A percentile compares a stretch with the other conserved stretches of the same genome.
phyloP scores from a whole-genome alignment of 2,797 vertebrate species.

The Sylvilagus floridanus region DNA sequence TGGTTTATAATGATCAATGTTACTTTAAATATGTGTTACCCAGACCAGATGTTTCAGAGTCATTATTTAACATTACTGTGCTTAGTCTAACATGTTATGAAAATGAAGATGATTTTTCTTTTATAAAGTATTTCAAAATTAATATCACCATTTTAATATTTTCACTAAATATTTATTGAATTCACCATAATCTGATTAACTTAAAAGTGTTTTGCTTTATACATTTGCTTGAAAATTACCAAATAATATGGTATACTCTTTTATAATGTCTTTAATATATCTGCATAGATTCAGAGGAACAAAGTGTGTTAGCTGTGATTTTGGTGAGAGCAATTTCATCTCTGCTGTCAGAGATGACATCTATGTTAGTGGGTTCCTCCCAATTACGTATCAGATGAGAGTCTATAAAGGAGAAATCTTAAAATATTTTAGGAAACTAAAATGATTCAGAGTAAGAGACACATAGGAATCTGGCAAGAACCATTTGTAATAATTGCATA shows the following conservation, averaged over 20 bases:
- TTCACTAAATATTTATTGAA: neutral
- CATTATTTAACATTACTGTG: neutral
- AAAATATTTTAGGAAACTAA: neutral
- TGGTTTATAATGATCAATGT: neutral
- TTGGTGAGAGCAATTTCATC: neutral
- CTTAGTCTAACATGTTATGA: neutral
- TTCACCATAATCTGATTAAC: neutral
- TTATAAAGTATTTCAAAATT: neutral
- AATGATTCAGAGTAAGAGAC: neutral
- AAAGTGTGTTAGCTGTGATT: neutral
- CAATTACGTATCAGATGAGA: neutral
- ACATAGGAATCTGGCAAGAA: neutral
- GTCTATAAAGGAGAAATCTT: neutral
- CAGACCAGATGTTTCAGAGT: neutral
- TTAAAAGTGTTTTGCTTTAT: conserved; percentile 11
- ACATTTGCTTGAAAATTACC: conserved; percentile 24
- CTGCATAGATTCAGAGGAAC: neutral
- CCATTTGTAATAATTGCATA: neutral
- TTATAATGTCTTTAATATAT: neutral
- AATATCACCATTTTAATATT: neutral
- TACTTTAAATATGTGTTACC: neutral
- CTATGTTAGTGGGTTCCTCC: neutral
- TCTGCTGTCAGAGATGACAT: neutral
- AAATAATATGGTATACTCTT: neutral
- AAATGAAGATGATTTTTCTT: neutral